Evolutionary conservation across 2,113 vertebrate genomes (phyloP).

Genomic region (Xiphias gladius): DNA sequence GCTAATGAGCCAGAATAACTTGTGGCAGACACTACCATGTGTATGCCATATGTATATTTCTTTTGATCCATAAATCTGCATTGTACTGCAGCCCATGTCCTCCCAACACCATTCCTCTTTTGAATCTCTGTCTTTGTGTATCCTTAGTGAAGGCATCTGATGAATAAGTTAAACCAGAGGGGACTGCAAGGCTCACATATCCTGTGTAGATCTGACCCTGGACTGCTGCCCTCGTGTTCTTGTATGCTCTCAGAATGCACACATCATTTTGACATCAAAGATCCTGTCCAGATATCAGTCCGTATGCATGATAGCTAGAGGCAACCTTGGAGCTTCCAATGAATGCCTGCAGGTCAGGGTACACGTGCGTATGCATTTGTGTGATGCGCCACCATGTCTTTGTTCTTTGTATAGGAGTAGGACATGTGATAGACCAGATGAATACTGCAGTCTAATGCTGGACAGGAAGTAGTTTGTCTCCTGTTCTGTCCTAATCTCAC

Average conservation of each 20-base stretch:
- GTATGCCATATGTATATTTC: slow-evolving; percentile 44
- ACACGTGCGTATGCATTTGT: not conserved
- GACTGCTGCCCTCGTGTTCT: slow-evolving; percentile 47
- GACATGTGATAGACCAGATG: slow-evolving; percentile 10
- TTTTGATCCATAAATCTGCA: slow-evolving; percentile 44
- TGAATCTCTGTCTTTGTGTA: slow-evolving; percentile 49
- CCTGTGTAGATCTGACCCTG: slow-evolving; percentile 55
- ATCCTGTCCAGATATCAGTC: slow-evolving; percentile 43
- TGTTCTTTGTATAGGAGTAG: not conserved
- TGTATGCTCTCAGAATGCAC: slow-evolving; percentile 46
- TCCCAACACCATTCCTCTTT: slow-evolving; percentile 30
- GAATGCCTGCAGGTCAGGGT: slow-evolving; percentile 10
- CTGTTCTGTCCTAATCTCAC: slow-evolving; percentile 38
- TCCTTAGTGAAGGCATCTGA: slow-evolving; percentile 48
- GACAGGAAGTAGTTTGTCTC: slow-evolving; percentile 49
- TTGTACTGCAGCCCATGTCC: not conserved
- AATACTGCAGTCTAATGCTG: slow-evolving; percentile 22
- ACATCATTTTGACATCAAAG: slow-evolving; percentile 68
- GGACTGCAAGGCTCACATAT: slow-evolving; percentile 34
- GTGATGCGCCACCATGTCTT: slow-evolving; percentile 3
- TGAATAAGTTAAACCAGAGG: slow-evolving; percentile 66
- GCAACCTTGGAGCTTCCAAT: slow-evolving; percentile 25
- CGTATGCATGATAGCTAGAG: slow-evolving; percentile 38
- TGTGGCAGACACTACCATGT: slow-evolving; percentile 32
- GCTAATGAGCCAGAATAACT: slow-evolving; percentile 9